Evolutionary conservation across 2,113 vertebrate species (phyloP).

Genomic region (Cairina moschata): DNA sequence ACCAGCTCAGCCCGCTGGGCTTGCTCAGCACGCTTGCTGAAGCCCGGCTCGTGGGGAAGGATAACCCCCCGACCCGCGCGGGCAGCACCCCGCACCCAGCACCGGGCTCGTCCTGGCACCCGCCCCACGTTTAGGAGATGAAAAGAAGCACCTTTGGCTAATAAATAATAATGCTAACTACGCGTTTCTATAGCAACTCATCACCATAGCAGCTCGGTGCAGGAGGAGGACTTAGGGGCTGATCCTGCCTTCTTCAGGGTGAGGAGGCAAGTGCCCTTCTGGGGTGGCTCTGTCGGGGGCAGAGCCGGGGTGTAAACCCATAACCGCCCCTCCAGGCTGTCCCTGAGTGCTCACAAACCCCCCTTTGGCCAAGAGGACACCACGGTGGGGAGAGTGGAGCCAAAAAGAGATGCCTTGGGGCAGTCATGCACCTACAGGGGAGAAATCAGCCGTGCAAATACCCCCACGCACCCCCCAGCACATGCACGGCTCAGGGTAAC

Average conservation of each 20-base stretch:
- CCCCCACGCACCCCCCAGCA: no score
- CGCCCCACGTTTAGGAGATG: background rate
- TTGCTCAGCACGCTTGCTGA: background rate
- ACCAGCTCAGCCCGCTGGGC: conserved; percentile 41
- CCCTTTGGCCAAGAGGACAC: background rate
- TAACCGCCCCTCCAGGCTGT: background rate
- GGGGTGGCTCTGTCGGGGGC: background rate
- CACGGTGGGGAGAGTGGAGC: fast-evolving
- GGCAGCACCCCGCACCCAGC: background rate
- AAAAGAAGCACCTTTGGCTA: conserved; percentile 61
- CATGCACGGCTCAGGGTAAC: background rate
- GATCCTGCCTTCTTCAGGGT: conserved; percentile 49
- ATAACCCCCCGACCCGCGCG: no score
- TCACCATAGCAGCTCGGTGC: conserved; percentile 66
- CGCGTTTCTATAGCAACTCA: conserved; percentile 74
- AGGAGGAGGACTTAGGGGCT: conserved; percentile 47
- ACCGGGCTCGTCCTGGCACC: background rate
- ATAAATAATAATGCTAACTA: conserved; percentile 71
- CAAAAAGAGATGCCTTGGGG: background rate
- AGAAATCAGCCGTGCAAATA: fast-evolving
- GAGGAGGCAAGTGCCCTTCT: conserved; percentile 33
- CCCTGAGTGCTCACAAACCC: background rate
- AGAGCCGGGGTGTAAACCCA: background rate
- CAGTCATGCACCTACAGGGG: background rate
- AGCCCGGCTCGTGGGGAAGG: background rate